Conservation (phyloP, 2,113 vertebrate genomes). For the Coptodon rendalli region DNA sequence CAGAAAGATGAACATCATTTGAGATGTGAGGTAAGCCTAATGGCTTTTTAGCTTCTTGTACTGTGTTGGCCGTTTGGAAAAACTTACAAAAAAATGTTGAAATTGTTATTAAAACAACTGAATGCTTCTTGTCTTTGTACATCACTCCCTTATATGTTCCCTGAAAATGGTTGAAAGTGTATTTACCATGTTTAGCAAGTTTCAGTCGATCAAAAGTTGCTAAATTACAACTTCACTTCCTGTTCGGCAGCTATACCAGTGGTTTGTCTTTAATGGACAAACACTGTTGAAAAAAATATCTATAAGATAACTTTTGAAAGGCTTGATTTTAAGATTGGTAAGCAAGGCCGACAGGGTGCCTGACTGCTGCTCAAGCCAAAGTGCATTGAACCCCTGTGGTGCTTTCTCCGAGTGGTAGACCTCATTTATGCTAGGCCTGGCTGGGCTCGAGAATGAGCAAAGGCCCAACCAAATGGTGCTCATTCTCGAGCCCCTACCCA, state of each 20-base stretch:
- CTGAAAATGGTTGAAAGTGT: background rate
- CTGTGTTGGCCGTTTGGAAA: background rate
- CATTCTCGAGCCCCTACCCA: background rate
- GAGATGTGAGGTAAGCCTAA: accelerated
- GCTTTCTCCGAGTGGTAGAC: background rate
- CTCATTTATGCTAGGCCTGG: background rate
- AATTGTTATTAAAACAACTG: background rate
- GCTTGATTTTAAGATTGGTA: accelerated
- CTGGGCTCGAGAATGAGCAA: background rate
- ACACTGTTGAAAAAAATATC: background rate
- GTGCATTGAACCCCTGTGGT: background rate
- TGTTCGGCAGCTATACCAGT: background rate
- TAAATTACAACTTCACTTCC: background rate
- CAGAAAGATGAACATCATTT: background rate
- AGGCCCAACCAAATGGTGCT: background rate
- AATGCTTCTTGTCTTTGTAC: background rate
- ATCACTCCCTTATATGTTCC: background rate
- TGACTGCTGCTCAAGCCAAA: background rate
- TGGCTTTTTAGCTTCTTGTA: background rate
- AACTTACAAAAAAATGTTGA: accelerated
- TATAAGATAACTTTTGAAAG: background rate
- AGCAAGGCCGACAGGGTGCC: background rate
- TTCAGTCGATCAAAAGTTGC: background rate
- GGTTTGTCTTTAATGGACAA: background rate
- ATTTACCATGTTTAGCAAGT: background rate